A percentile compares a stretch with the other conserved stretches of the same genome.
phyloP scores from a whole-genome alignment of 1,140 invertebrate species.

The Pectinophora gossypiella region DNA sequence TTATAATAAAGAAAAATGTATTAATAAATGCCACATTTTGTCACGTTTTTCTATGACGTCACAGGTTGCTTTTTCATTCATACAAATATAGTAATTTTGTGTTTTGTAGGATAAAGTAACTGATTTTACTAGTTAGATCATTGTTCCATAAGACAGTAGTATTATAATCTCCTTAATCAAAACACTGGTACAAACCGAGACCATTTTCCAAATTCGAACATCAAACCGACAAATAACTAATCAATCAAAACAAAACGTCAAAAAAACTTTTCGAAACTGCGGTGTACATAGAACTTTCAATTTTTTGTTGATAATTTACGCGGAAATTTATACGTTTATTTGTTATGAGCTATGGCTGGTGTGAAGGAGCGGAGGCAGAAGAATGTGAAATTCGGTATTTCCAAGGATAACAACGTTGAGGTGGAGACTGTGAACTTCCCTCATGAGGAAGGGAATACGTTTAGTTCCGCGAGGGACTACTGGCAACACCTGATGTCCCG shows the following conservation, averaged over 20 bases:
- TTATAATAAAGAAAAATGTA: too few relatives aligned
- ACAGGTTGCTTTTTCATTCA: too few relatives aligned
- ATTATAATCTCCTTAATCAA: too few relatives aligned
- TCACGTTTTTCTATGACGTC: too few relatives aligned
- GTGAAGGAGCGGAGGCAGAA: slow-evolving; percentile 47
- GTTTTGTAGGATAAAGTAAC: too few relatives aligned
- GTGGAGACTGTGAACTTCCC: slow-evolving; percentile 21
- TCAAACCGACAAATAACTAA: too few relatives aligned
- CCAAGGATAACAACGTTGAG: slow-evolving; percentile 49
- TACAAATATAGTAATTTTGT: too few relatives aligned
- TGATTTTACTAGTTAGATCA: too few relatives aligned
- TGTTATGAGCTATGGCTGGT: slow-evolving; percentile 29
- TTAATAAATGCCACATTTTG: too few relatives aligned
- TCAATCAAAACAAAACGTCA: not conserved
- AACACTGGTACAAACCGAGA: too few relatives aligned
- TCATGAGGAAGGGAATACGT: slow-evolving; percentile 35
- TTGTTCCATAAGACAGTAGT: too few relatives aligned
- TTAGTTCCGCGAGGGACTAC: slow-evolving; percentile 47
- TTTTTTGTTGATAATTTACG: slow-evolving; percentile 32
- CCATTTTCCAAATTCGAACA: too few relatives aligned
- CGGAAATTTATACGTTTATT: slow-evolving; percentile 37
- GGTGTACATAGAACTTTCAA: slow-evolving; percentile 26
- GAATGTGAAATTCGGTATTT: slow-evolving; percentile 51
- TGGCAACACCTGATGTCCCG: slow-evolving; percentile 31
- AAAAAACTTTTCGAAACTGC: slow-evolving; percentile 9